Percentiles rank a stretch among this genome's conserved stretches.
Evolutionary conservation across 2,797 vertebrate genomes (phyloP).

Genomic region (Champsocephalus gunnari): DNA sequence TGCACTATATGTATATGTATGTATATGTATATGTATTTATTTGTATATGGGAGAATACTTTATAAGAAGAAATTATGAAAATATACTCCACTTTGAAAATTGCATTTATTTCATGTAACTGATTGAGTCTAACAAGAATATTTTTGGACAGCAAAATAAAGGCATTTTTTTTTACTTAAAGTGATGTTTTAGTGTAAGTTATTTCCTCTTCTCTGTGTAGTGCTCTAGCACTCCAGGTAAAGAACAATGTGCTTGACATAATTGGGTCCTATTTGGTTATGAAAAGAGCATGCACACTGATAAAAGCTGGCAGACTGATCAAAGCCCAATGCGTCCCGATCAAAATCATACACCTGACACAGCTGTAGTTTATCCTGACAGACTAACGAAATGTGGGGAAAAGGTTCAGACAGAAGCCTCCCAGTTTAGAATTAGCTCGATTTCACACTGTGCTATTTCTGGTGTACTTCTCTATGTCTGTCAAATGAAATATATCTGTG

Average conservation of each 20-base stretch:
- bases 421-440: slow-evolving; percentile 31
- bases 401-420: slow-evolving; percentile 54
- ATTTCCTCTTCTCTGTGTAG: slow-evolving; percentile 61
- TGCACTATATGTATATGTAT: background rate
- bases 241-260: slow-evolving; percentile 78
- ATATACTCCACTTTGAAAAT: slow-evolving; percentile 30
- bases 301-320: slow-evolving; percentile 76
- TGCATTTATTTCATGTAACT: slow-evolving; percentile 53
- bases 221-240: slow-evolving; percentile 56
- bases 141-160: slow-evolving; percentile 77
- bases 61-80: slow-evolving; percentile 27
- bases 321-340: slow-evolving; percentile 68
- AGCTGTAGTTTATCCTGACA: slow-evolving; percentile 62
- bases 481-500: slow-evolving; percentile 41
- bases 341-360: slow-evolving; percentile 74
- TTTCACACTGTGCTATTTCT: slow-evolving; percentile 21
- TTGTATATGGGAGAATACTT: background rate
- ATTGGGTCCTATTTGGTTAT: slow-evolving; percentile 78
- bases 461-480: slow-evolving; percentile 4
- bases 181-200: slow-evolving; percentile 64
- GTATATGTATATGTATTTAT: slow-evolving; percentile 13
- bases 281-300: slow-evolving; percentile 69
- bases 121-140: slow-evolving; percentile 59
- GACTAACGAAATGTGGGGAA: slow-evolving; percentile 61
- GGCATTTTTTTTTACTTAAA: slow-evolving; percentile 41